A percentile compares a stretch with the other conserved stretches of the same genome.
Conservation (phyloP, 2,113 vertebrate species). For the Ahaetulla prasina region DNA sequence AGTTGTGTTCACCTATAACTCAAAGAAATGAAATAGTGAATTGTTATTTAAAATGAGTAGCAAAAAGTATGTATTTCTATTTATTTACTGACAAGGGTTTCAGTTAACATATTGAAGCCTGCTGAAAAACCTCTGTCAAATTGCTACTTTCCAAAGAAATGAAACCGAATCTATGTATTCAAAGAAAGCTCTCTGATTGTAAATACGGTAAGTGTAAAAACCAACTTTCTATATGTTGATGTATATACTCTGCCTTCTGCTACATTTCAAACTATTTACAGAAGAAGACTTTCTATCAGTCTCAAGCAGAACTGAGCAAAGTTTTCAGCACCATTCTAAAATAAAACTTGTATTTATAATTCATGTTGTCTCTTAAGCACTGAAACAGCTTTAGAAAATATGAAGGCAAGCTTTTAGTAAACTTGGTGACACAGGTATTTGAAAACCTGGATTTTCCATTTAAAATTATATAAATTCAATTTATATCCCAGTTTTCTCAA, state of each 20-base stretch:
- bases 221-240: not conserved
- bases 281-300: slow-evolving; percentile 19
- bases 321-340: not conserved
- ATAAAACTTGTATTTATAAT: slow-evolving; percentile 8
- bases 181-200: not conserved
- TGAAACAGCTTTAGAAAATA: slow-evolving; percentile 3
- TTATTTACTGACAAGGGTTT: not conserved
- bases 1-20: not conserved
- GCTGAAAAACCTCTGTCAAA: not conserved
- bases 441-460: not conserved
- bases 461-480: no score
- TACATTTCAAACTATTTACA: slow-evolving; percentile 14
- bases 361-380: not conserved
- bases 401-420: not conserved
- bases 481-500: not conserved
- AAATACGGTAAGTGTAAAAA: not conserved
- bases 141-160: not conserved
- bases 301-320: not conserved
- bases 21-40: not conserved
- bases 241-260: not conserved
- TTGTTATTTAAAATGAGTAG: not conserved
- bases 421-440: not conserved
- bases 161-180: not conserved
- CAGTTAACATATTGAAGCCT: not conserved
- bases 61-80: not conserved